Evolutionary conservation across 1,140 invertebrate species (phyloP), one percentile per base, ranked within the genome.

Genomic region (Sarcophaga peregrina): DNA sequence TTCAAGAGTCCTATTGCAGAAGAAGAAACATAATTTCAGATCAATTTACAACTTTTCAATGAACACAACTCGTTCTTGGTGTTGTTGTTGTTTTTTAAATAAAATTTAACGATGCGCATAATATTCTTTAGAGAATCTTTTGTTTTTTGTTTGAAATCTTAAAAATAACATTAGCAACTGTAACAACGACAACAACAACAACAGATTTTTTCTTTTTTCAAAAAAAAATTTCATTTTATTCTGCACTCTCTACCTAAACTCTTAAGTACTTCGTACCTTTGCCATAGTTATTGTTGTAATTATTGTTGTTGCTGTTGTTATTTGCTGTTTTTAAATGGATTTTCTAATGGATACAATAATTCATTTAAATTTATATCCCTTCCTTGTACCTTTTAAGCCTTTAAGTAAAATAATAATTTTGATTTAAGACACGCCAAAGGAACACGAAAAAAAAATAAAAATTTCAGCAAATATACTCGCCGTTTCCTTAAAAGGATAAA

Each of bases 301-400:
- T 78, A 17, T 17, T 72, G 8, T 20, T 37, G 25, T 37, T 37
- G 6, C n/a, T 72, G 9, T 17, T 62, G 0, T 17, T n/a, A n/a
- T n/a, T n/a, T 87, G 58, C 15, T 76, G 46, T 87, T 87, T 86
- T 87, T 88, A 88, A 88, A 87, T 88, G 87, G 87, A 88, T 88
- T 88, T 87, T 86, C 87, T 88, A 88, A 88, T 88, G 87, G 87
- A 88, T 88, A 86, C 87, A 88, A 88, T 88, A 88, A 88, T 88
- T 88, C 87, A 88, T 88, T 88, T 88, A 87, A 86, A 87, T 86
- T 88, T 88, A 88, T 81, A 62, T 81, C 17, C 62, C n/a, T 81
- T 81, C 17, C 62, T 58, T 68, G 62, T 68, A 9, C 25, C 25
- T 20, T 50, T 78, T 78, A 78, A 78, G 75, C 75, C 75, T 78